Evolutionary conservation across 2,888 invertebrate genomes (phyloP).

Genomic region (Amblyjoppa fuscipennis): DNA sequence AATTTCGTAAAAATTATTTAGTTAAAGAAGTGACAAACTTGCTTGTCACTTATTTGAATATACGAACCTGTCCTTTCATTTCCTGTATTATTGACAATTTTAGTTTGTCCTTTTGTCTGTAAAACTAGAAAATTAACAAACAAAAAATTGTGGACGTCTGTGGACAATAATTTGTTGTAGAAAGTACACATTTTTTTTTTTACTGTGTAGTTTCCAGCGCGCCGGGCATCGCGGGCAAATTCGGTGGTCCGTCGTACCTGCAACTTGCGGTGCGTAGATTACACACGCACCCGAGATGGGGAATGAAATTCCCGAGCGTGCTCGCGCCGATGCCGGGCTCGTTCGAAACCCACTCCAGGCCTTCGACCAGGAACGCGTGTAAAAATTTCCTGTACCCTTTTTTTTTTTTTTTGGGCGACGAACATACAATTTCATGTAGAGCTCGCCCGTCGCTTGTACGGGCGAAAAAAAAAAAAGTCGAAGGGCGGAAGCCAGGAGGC

Average conservation of each 20-base stretch:
- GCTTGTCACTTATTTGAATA: no score
- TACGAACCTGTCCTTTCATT: no score
- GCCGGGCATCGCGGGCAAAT: not conserved
- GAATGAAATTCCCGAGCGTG: not conserved
- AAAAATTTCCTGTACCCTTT: not conserved
- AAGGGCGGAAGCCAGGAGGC: conserved; percentile 6
- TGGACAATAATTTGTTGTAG: no score
- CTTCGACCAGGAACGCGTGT: conserved; percentile 3
- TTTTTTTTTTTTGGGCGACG: conserved; percentile 20
- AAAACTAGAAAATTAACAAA: no score
- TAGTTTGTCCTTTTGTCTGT: no score
- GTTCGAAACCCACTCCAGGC: conserved; percentile 21
- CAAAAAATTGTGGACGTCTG: no score
- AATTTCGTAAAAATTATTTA: no score
- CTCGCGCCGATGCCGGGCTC: conserved; percentile 53
- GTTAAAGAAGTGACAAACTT: no score
- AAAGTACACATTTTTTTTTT: no score
- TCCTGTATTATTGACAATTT: no score
- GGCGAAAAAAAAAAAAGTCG: conserved; percentile 44
- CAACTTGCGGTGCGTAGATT: not conserved
- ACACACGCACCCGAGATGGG: not conserved
- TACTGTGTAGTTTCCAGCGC: not conserved
- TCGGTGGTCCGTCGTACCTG: not conserved
- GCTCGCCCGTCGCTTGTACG: conserved; percentile 45
- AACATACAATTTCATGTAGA: conserved; percentile 57